These are phyloP conservation scores for Epizoanthus rinbou DNA, from an alignment of 92 coral and sea anemone species.

Conservation along the genomic window DNA sequence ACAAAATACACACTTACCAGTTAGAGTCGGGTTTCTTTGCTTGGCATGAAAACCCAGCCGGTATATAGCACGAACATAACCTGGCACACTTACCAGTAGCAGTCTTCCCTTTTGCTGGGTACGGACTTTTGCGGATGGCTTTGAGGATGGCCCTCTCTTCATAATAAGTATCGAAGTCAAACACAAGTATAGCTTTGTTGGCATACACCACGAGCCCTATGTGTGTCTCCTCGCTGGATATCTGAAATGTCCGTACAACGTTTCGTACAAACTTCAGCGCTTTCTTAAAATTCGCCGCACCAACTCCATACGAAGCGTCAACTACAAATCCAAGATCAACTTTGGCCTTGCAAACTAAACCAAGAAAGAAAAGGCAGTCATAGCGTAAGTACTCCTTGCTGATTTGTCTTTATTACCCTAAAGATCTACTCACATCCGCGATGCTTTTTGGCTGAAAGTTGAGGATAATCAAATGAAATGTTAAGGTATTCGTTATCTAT, in stretches of 20 bases:
- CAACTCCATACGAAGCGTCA: constrained; percentile 87
- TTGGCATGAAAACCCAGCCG: background rate
- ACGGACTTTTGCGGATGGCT: constrained; percentile 46
- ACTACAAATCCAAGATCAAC: constrained; percentile 79
- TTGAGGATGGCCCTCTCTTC: constrained; percentile 20
- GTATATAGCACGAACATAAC: background rate
- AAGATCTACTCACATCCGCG: too few relatives aligned
- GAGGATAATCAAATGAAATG: too few relatives aligned
- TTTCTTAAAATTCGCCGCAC: constrained; percentile 63
- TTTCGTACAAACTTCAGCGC: constrained; percentile 55
- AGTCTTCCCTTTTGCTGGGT: constrained; percentile 39
- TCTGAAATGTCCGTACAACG: constrained; percentile 53
- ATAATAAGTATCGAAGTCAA: constrained; percentile 46
- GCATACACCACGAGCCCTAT: constrained; percentile 56
- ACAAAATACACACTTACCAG: too few relatives aligned
- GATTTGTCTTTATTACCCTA: background rate
- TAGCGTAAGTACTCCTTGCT: background rate
- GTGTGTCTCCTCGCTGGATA: constrained; percentile 65
- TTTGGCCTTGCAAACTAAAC: constrained; percentile 69
- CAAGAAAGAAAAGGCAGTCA: background rate
- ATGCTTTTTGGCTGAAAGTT: too few relatives aligned
- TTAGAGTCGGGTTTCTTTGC: too few relatives aligned
- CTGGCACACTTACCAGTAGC: constrained; percentile 22
- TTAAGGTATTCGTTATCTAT: too few relatives aligned
- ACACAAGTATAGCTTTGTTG: constrained; percentile 2